A percentile compares a stretch with the other conserved stretches of the same genome.
phyloP scores from a whole-genome alignment of 2,888 invertebrate genomes.

The Parnassius glacialis region DNA sequence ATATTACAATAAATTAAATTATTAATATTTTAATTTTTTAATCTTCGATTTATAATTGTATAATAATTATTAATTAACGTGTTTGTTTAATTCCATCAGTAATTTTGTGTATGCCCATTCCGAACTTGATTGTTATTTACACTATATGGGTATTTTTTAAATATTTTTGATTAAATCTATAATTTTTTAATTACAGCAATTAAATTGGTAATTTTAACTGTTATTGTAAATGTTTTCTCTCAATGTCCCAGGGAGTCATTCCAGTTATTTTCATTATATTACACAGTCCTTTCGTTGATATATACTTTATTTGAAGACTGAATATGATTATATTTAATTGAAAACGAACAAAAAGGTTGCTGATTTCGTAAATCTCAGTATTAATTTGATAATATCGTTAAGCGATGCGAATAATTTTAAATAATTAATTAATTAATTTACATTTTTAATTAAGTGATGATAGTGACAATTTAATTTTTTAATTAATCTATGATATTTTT shows the following conservation, averaged over 20 bases:
- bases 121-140: background rate
- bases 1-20: too few relatives aligned
- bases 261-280: conserved; percentile 33
- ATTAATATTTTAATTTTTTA: conserved; percentile 1
- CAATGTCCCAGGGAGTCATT: conserved; percentile 25
- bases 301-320: conserved; percentile 42
- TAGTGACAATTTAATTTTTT: conserved; percentile 30
- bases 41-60: background rate
- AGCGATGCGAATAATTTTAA: conserved; percentile 21
- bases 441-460: conserved; percentile 28
- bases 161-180: conserved; percentile 2
- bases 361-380: conserved; percentile 31
- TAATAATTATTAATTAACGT: background rate
- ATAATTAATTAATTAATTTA: conserved; percentile 33
- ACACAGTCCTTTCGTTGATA: conserved; percentile 29
- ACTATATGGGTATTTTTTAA: background rate
- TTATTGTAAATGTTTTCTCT: background rate
- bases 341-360: background rate
- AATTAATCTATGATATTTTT: conserved; percentile 45
- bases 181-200: conserved; percentile 4
- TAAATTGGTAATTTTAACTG: background rate
- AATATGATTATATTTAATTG: conserved; percentile 36
- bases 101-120: conserved; percentile 12
- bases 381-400: conserved; percentile 30
- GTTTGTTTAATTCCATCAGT: background rate